Base-by-base conservation (phyloP, 2,113 vertebrate genomes). In the Circaetus cinerascens region DNA sequence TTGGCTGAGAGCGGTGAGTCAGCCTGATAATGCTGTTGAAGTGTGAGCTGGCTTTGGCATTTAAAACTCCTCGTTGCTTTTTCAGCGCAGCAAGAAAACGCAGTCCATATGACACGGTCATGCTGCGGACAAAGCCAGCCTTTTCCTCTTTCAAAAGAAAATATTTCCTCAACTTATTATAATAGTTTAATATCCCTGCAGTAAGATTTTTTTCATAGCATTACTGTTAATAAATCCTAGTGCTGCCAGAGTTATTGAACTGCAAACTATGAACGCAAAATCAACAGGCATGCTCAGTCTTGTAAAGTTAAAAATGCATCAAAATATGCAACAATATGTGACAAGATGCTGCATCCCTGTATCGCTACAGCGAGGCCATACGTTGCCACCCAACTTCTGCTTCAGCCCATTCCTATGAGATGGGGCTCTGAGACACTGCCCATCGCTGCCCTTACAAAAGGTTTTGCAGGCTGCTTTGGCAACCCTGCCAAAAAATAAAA, bases 21-120 rank as follows among this genome's bases (percentile, higher is more conserved):
- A 95, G 88, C 64, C 95, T 51, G 95, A 96, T 95, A 93, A 94
- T 81, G 88, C 55, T 56, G 90, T 62, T 93, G 82, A 84, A 89
- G 96, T 83, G 79, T 53, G 92, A 96, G 93, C 80, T 66, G 93
- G 90, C 88, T 92, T 87, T 74, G 68, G 96, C 88, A 85, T 90
- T 97, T 96, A 82, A 86, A 95, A 90, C 69, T 93, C 71, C 79
- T 83, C 21, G 1, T 10, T 88, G 93, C 91, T 95, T 96, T 96
- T 95, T 71, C 92, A 95, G 77, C 22, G 1, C 84, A 75, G 86
- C 79, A 50, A 90, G 86, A 69, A 95, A 97, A 94, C 41, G 26
- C 14, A 51, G 81, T 51, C 94, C 85, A 32, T 72, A 93, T 32
- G 76, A 96, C 80, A 91, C 0, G 1, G 89, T 60, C 81, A 60